Evolutionary conservation across 2,797 vertebrate genomes (phyloP), one percentile per base, ranked within the genome.

Genomic region (Clarias fuscus): DNA sequence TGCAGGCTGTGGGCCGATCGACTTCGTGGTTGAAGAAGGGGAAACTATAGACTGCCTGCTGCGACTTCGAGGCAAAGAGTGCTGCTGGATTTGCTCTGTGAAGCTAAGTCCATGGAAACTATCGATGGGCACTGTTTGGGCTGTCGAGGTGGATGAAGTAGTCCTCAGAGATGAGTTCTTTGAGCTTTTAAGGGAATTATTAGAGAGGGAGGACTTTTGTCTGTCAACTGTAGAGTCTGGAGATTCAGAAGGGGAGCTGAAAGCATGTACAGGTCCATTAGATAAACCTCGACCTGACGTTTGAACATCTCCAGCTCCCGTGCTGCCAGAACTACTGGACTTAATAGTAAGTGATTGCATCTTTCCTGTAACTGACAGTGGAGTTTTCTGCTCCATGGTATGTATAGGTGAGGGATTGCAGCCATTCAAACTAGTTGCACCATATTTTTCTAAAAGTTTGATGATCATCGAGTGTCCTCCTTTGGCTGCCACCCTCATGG

Each of bases 161-260:
- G 98, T 99, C 86, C 97, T 96, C 91, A 99, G 90, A 3, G 98
- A 99, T 15, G 98, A 99, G 85, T 99, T 99, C 91, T 99, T 98
- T 17, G 98, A 99, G 90, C 98, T 99, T 91, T 99, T 99, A n/a
- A 99, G 94, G 43, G 98, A 99, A 87, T 98, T 98, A 89, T 99
- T 99, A 17, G 98, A 99, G 65, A 99, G 91, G 1, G 98, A 99
- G 0, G 98, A 99, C 88, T 99, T 99, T 59, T 99, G 97, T 30
- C 98, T 94, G 87, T 99, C 98, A 48, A 97, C 98, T 0, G 98
- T 99, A 0, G 98, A 99, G 89, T 99, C 98, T 0, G 98, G 98
- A 0, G 98, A 99, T 89, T 99, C 98, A 0, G 98, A 99, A 0
- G 98, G 98, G 14, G 98, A 99, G 86, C 98, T 99, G 93, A 99